These are phyloP conservation scores for Acanthisitta chloris DNA, from an alignment of 2,113 vertebrate genomes.

Conservation along the genomic window DNA sequence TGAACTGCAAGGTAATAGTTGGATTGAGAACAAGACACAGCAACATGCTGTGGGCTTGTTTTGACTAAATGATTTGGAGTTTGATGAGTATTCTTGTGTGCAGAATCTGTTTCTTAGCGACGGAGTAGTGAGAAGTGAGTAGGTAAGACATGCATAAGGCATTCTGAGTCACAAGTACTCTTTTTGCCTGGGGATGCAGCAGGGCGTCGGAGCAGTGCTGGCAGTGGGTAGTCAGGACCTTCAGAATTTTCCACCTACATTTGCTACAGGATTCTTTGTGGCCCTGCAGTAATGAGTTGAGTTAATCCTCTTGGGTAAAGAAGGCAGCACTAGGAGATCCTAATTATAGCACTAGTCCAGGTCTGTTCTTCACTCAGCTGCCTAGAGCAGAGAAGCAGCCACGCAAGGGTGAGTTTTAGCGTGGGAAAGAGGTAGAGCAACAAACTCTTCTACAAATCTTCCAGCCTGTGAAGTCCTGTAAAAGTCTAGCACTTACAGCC, in stretches of 20 bases:
- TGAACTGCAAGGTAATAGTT: constrained; percentile 28
- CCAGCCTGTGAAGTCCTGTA: not conserved
- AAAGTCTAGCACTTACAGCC: not conserved
- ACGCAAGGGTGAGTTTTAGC: not conserved
- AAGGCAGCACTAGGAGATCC: not conserved
- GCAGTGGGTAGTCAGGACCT: not conserved
- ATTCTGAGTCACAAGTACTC: not conserved
- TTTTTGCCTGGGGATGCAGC: not conserved
- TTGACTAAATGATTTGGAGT: constrained; percentile 21
- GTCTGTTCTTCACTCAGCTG: not conserved
- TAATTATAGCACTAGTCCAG: not conserved
- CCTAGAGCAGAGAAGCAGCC: not conserved
- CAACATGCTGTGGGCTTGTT: constrained; percentile 32
- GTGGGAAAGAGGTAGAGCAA: not conserved
- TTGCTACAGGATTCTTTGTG: not conserved
- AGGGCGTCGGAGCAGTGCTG: not conserved
- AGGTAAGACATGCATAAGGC: not conserved
- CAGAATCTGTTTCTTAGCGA: constrained; percentile 27
- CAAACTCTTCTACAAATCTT: not conserved
- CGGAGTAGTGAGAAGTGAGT: not conserved
- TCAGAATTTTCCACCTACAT: not conserved
- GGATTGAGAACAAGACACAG: constrained; percentile 3
- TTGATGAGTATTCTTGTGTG: not conserved
- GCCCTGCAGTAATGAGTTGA: not conserved
- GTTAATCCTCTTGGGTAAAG: not conserved